These are phyloP conservation scores for Trichonephila inaurata DNA, from an alignment of 1,140 invertebrate genomes.

Conservation along the genomic window DNA sequence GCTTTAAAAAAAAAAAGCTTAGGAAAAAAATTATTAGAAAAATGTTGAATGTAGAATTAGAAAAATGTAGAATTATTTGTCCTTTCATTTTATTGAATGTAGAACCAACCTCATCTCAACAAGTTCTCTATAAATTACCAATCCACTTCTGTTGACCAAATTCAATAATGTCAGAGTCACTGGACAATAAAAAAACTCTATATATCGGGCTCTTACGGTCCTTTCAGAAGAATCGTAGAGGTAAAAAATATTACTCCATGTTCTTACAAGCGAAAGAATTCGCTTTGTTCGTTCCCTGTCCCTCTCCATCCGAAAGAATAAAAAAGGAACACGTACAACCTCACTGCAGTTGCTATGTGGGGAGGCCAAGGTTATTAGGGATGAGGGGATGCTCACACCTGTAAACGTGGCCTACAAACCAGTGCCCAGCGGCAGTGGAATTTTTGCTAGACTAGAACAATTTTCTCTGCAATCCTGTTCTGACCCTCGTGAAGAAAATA, in stretches of 20 bases:
- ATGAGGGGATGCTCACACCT: background rate
- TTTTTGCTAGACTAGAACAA: background rate
- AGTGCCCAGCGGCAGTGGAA: conserved; percentile 15
- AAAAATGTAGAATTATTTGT: no score
- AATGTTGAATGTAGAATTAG: no score
- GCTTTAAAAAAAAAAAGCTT: no score
- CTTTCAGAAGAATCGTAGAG: background rate
- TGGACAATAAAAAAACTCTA: no score
- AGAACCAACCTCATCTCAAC: no score
- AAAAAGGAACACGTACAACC: background rate
- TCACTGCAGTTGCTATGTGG: background rate
- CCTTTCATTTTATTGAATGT: no score
- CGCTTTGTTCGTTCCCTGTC: background rate
- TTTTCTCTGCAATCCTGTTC: background rate
- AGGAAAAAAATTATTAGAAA: no score
- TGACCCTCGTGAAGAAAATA: background rate
- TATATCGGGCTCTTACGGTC: background rate
- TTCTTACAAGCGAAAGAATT: background rate
- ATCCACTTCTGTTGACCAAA: no score
- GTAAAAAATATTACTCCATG: background rate
- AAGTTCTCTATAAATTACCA: no score
- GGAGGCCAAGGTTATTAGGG: conserved; percentile 27
- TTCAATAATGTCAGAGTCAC: no score
- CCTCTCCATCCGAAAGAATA: background rate
- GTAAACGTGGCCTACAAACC: background rate